A percentile compares a stretch with the other conserved stretches of the same genome.
These are phyloP conservation scores for Megaleporinus macrocephalus DNA, from an alignment of 2,113 vertebrate species.

Conservation along the genomic window DNA sequence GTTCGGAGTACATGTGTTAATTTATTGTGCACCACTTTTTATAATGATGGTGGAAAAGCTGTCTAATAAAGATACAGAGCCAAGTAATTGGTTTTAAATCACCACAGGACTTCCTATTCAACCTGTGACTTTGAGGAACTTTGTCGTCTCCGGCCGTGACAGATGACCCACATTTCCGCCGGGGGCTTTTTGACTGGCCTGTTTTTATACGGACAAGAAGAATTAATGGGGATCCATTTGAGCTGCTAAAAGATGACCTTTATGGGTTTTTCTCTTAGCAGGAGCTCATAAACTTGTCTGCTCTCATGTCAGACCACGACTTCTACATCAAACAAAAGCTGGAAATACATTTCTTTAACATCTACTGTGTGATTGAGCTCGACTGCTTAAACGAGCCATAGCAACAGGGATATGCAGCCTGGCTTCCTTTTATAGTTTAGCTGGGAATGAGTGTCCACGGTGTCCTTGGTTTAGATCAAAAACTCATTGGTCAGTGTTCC, in stretches of 20 bases:
- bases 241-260: too few species aligned
- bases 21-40: too few species aligned
- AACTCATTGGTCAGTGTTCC: too few species aligned
- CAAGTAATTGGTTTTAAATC: background rate
- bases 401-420: too few species aligned
- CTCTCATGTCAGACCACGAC: background rate
- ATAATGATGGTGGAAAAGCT: background rate
- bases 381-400: background rate
- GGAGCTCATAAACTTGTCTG: too few species aligned
- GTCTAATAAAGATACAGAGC: too few species aligned
- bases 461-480: background rate
- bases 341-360: slow-evolving; percentile 15
- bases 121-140: background rate
- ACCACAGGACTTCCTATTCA: background rate
- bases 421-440: background rate
- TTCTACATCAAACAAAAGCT: background rate
- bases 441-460: background rate
- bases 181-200: background rate
- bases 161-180: background rate
- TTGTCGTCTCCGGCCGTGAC: too few species aligned
- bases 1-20: background rate
- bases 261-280: background rate
- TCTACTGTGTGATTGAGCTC: slow-evolving; percentile 17
- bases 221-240: too few species aligned
- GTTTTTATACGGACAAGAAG: background rate